Evolutionary conservation across 2,797 vertebrate species (phyloP), one percentile per base, ranked within the genome.

Genomic region (Leptodactylus fallax): DNA sequence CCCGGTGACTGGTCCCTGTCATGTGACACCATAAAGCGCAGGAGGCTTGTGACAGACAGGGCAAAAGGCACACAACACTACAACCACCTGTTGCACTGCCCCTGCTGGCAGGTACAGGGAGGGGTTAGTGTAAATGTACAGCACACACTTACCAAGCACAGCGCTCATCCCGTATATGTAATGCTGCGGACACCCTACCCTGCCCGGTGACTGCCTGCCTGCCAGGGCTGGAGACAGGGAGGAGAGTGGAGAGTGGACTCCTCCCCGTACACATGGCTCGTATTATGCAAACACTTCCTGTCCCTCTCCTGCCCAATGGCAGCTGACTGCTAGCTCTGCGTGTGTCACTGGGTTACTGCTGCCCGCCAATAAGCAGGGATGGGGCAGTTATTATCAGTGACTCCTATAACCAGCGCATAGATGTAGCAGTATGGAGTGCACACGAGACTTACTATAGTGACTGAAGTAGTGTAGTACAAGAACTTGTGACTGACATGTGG

Each of bases 251-350:
- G 85, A 60, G 16, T 2, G 13, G 9, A 8, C 25, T 21, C 61
- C 2, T 8, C 81, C 69, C 36, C 56, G n/a, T 47, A 79, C 87
- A 88, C 87, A 85, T 88, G 81, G 81, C 49, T 14, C 25, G 3
- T 51, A 56, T 82, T 80, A 61, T 76, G 17, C 21, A 47, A 19
- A 23, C 25, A 61, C 87, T 88, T 88, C 87, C 87, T 88, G 87
- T 85, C 69, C 81, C 16, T 65, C 65, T 61, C 55, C 56, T 71
- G 65, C 23, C 81, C n/a, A 25, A 21, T 81, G 74, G 79, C 16
- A 63, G 85, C 51, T 47, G 19, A 49, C 21, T 17, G 53, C 1
- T 0, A 0, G 47, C 74, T 19, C 56, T 3, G 23, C 13, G 10
- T 27, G 19, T 61, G 25, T 3, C 1, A 12, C 25, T 23, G 78